These are phyloP conservation scores for Eretmocerus hayati DNA, from an alignment of 2,888 invertebrate species.

Conservation along the genomic window DNA sequence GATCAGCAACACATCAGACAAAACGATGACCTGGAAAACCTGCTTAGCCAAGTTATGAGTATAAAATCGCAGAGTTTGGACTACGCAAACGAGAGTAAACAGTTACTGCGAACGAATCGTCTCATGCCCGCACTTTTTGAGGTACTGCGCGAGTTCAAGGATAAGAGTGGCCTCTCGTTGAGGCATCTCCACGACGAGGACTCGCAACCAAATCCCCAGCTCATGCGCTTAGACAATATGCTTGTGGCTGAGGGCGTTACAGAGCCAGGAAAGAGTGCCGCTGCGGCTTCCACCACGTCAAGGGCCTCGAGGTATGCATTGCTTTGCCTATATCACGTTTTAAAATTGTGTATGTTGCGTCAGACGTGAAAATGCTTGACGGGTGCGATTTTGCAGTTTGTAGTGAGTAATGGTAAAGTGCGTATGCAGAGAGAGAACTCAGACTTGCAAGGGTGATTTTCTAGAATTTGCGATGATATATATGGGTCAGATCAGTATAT, in stretches of 20 bases:
- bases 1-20: too few relatives aligned
- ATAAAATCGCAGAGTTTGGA: slow-evolving; percentile 8
- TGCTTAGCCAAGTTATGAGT: slow-evolving; percentile 7
- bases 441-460: too few relatives aligned
- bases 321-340: too few relatives aligned
- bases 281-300: too few relatives aligned
- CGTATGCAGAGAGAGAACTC: too few relatives aligned
- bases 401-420: too few relatives aligned
- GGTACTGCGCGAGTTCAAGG: slow-evolving; percentile 14
- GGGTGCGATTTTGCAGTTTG: too few relatives aligned
- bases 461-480: too few relatives aligned
- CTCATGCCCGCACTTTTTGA: slow-evolving; percentile 6
- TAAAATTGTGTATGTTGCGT: too few relatives aligned
- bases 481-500: too few relatives aligned
- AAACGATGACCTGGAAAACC: background rate
- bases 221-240: slow-evolving; percentile 99
- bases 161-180: slow-evolving; percentile 59
- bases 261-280: slow-evolving; percentile 89
- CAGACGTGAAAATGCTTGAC: too few relatives aligned
- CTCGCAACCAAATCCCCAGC: slow-evolving; percentile 93
- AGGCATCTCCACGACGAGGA: slow-evolving; percentile 97
- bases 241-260: slow-evolving; percentile 96
- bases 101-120: background rate
- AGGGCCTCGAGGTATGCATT: too few relatives aligned
- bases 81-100: background rate